Conservation (phyloP, 2,113 vertebrate genomes). For the Isurus oxyrinchus region DNA sequence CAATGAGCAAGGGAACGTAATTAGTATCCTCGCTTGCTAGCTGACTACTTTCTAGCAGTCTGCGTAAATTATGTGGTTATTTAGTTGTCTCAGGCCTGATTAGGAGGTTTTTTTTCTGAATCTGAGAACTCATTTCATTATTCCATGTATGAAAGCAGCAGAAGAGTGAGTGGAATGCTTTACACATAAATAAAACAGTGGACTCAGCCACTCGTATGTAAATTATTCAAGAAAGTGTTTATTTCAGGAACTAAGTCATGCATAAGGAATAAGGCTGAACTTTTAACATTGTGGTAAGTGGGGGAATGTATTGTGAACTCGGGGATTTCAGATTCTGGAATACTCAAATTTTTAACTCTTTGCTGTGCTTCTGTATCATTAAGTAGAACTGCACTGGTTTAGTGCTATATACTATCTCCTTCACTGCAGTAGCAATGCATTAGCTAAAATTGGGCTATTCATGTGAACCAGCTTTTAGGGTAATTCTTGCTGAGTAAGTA, state of each 20-base stretch:
- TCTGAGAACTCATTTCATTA: not conserved
- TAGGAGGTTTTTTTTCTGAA: not conserved
- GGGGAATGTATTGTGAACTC: not conserved
- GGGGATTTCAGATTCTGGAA: not conserved
- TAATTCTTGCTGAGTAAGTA: not conserved
- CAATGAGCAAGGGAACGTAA: constrained; percentile 52
- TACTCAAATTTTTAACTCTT: not conserved
- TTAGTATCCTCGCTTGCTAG: constrained; percentile 51
- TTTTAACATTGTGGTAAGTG: constrained; percentile 26
- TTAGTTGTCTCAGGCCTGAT: constrained; percentile 15
- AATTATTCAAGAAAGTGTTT: constrained; percentile 37
- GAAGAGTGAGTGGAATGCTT: not conserved
- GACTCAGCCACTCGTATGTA: constrained; percentile 15
- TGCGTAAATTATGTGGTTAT: constrained; percentile 44
- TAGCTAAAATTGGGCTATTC: not conserved
- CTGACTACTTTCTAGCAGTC: constrained; percentile 46
- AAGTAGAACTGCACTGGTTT: not conserved
- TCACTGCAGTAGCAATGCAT: not conserved
- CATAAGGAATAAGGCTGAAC: constrained; percentile 35
- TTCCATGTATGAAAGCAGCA: not conserved
- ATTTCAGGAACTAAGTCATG: constrained; percentile 33
- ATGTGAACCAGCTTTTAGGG: not conserved
- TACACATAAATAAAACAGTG: constrained; percentile 36
- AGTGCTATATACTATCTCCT: not conserved
- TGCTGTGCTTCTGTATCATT: no score